A percentile compares a stretch with the other conserved stretches of the same genome.
Conservation (phyloP, 2,888 invertebrate species). For the Metallyticus violacea region DNA sequence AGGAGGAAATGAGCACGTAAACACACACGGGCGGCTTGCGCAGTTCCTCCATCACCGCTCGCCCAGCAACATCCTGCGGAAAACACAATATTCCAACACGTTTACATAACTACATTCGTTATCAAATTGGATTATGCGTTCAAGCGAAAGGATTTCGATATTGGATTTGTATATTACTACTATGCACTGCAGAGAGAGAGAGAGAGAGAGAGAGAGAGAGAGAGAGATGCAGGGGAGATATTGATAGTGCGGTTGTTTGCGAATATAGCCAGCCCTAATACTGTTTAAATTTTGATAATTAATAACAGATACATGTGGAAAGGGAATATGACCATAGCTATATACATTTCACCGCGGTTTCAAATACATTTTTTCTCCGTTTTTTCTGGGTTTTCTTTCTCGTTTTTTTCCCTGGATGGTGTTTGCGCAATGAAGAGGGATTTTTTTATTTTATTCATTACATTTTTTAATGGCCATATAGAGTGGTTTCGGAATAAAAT, state of each 20-base stretch:
- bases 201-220: not conserved
- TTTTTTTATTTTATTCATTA: not conserved
- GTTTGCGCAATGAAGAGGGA: not conserved
- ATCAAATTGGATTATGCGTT: conserved; percentile 16
- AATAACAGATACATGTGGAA: conserved; percentile 12
- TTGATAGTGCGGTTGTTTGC: conserved; percentile 21
- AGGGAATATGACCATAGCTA: not conserved
- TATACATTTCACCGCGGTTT: not conserved
- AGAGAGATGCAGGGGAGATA: not conserved
- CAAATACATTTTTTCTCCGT: not conserved
- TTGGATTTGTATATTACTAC: conserved; percentile 17
- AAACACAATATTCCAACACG: conserved; percentile 19
- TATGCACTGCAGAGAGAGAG: not conserved
- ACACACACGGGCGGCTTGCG: not conserved
- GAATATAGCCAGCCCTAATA: conserved; percentile 14
- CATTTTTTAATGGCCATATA: not conserved
- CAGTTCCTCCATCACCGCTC: not conserved
- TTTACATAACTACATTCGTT: conserved; percentile 15
- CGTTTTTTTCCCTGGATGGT: not conserved
- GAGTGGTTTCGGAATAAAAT: not conserved
- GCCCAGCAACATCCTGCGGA: not conserved
- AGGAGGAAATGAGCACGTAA: not conserved
- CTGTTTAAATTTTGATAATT: conserved; percentile 15
- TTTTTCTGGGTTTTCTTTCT: not conserved
- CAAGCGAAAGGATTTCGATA: conserved; percentile 17